Percentiles rank a stretch among this genome's conserved stretches.
These are phyloP conservation scores for Ridgeia piscesae DNA, from an alignment of 1,140 invertebrate species.

Conservation along the genomic window DNA sequence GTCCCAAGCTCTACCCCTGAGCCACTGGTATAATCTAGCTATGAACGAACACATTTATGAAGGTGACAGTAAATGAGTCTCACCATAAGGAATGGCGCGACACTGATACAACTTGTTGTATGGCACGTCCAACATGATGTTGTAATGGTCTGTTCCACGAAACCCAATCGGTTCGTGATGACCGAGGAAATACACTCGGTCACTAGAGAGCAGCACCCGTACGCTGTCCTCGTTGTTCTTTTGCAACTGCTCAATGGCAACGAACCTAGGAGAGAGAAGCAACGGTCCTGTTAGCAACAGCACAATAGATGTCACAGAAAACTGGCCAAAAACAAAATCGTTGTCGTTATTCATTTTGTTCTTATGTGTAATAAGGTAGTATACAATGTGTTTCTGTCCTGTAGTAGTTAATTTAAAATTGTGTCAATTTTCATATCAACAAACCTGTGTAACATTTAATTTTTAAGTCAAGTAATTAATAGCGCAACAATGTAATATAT, in stretches of 20 bases:
- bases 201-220: constrained; percentile 74
- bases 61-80: not conserved
- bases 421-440: not conserved
- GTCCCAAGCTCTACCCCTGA: no score
- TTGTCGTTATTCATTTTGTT: not conserved
- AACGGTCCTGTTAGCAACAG: not conserved
- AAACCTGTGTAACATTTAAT: no score
- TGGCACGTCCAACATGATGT: constrained; percentile 70
- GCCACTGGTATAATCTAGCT: no score
- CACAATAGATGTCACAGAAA: not conserved
- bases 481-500: no score
- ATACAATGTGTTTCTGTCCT: not conserved
- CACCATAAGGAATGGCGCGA: constrained; percentile 16
- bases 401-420: not conserved
- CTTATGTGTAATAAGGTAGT: not conserved
- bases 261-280: constrained; percentile 62
- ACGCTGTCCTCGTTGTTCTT: constrained; percentile 68
- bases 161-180: constrained; percentile 57
- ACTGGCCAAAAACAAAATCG: not conserved
- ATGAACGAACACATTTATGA: not conserved
- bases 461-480: no score
- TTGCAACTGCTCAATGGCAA: constrained; percentile 79
- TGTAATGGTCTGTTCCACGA: no score
- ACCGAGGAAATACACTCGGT: constrained; percentile 76
- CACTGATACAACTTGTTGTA: constrained; percentile 43